phyloP scores from a whole-genome alignment of 2,888 invertebrate genomes.

The Tricholauxania praeusta region DNA sequence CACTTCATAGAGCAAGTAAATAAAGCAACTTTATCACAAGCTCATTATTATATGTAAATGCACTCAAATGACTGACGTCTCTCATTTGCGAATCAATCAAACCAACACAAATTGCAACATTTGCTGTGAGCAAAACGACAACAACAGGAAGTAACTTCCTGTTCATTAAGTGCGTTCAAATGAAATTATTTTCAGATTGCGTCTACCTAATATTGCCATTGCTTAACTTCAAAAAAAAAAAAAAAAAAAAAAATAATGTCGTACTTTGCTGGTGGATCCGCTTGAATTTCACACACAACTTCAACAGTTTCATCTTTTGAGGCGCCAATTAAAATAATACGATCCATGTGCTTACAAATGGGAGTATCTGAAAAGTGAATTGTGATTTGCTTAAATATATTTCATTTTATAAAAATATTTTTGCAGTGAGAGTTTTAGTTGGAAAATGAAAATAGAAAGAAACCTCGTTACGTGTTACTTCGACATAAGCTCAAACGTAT shows the following conservation, averaged over 20 bases:
- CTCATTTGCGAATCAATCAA: not conserved
- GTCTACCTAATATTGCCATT: not conserved
- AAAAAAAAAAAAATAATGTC: constrained; percentile 37
- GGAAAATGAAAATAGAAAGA: too few species aligned
- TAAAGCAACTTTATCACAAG: too few species aligned
- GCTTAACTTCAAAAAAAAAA: too few species aligned
- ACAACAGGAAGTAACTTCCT: constrained; percentile 23
- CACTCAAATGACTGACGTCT: not conserved
- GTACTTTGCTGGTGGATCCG: constrained; percentile 84
- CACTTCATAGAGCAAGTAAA: too few species aligned
- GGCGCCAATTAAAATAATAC: constrained; percentile 87
- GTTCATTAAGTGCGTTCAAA: not conserved
- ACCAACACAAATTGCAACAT: constrained; percentile 17
- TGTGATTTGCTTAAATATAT: not conserved
- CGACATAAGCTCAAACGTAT: constrained; percentile 24
- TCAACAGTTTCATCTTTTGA: constrained; percentile 88
- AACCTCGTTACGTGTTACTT: too few species aligned
- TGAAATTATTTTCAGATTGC: too few species aligned
- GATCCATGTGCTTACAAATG: constrained; percentile 79
- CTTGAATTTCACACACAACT: constrained; percentile 90
- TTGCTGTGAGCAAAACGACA: constrained; percentile 7
- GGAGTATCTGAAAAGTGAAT: constrained; percentile 78
- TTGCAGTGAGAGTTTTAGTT: too few species aligned
- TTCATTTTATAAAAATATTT: too few species aligned
- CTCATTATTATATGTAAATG: not conserved